These are phyloP conservation scores for Cheumatopsyche charites DNA, from an alignment of 1,140 invertebrate species.

Conservation along the genomic window DNA sequence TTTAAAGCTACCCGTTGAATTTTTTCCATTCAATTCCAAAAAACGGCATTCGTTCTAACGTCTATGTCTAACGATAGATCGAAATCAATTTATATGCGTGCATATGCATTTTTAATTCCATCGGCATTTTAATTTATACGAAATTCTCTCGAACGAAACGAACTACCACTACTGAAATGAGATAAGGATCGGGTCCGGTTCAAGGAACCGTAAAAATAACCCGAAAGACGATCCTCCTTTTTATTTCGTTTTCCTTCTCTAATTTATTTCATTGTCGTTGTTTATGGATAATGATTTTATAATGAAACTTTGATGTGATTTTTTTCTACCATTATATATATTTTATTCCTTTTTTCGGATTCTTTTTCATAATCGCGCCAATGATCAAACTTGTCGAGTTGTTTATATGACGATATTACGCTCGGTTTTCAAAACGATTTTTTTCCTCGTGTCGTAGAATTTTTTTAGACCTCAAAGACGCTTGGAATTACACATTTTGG, in stretches of 20 bases:
- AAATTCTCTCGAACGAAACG: constrained; percentile 37
- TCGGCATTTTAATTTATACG: constrained; percentile 13
- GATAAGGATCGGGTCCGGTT: constrained; percentile 37
- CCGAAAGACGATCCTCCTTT: constrained; percentile 22
- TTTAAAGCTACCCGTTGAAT: too few species aligned
- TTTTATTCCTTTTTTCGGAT: neutral
- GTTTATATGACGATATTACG: neutral
- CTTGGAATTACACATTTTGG: too few species aligned
- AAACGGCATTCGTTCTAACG: neutral
- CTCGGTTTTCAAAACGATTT: too few species aligned
- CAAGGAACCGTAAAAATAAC: constrained; percentile 39
- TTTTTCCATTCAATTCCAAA: neutral
- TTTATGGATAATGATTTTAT: constrained; percentile 37
- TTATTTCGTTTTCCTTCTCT: neutral
- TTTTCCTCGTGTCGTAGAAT: too few species aligned
- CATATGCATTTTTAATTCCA: constrained; percentile 8
- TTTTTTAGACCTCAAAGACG: too few species aligned
- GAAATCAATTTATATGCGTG: constrained; percentile 44
- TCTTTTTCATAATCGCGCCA: neutral
- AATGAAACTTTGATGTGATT: constrained; percentile 34
- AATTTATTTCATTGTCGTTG: constrained; percentile 28
- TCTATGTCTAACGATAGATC: constrained; percentile 31
- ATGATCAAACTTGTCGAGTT: constrained; percentile 9
- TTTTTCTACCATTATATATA: neutral
- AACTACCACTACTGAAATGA: constrained; percentile 42